A percentile compares a stretch with the other conserved stretches of the same genome.
phyloP scores from a whole-genome alignment of 2,888 invertebrate genomes.

The Trachelus stipa region DNA sequence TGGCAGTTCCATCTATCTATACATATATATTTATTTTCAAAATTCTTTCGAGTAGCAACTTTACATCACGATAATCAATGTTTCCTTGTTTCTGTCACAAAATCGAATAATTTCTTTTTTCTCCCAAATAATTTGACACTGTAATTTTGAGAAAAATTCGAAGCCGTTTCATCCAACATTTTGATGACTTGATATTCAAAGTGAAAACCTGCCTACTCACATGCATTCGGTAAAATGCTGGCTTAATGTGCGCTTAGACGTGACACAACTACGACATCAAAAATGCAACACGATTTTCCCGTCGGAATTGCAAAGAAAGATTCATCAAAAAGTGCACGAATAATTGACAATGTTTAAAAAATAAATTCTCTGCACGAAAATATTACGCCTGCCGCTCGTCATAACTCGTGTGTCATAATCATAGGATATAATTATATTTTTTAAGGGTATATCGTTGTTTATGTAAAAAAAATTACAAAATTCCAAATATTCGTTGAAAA shows the following conservation, averaged over 20 bases:
- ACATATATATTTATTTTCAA: not conserved
- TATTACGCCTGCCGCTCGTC: not conserved
- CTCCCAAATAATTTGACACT: not conserved
- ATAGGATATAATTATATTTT: not conserved
- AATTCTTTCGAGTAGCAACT: not conserved
- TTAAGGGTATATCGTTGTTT: not conserved
- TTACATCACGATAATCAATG: not conserved
- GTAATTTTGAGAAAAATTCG: not conserved
- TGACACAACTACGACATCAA: constrained; percentile 29
- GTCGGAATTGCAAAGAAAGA: not conserved
- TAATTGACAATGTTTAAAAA: not conserved
- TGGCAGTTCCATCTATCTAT: constrained; percentile 41
- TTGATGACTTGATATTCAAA: not conserved
- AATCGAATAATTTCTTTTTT: not conserved
- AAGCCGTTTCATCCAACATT: not conserved
- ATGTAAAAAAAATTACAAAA: not conserved
- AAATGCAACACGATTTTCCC: constrained; percentile 1
- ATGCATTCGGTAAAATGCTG: not conserved
- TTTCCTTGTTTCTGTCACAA: not conserved
- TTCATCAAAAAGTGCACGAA: not conserved
- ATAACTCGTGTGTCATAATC: not conserved
- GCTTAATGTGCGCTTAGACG: constrained; percentile 50
- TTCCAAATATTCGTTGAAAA: not conserved
- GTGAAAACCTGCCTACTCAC: not conserved
- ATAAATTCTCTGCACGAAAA: not conserved